Evolutionary conservation across 2,113 vertebrate genomes (phyloP).

Genomic region (Fukomys damarensis): DNA sequence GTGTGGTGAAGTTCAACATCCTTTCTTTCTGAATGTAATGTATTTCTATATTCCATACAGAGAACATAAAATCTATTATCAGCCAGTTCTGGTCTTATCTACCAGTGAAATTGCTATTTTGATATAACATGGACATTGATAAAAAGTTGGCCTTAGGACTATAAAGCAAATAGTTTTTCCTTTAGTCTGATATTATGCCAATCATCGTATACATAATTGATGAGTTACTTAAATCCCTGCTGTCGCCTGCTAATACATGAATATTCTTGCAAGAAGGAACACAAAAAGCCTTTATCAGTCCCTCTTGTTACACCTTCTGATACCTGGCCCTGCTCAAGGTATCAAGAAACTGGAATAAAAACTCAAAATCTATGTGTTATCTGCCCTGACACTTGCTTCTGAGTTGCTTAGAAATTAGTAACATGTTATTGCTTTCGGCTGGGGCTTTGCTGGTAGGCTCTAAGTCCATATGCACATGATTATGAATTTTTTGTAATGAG

Average conservation of each 20-base stretch:
- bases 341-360: not conserved
- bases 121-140: not conserved
- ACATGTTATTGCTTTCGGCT: not conserved
- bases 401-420: conserved; percentile 45
- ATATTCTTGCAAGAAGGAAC: not conserved
- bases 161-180: not conserved
- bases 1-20: not conserved
- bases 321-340: not conserved
- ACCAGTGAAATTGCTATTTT: not conserved
- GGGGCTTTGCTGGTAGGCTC: not conserved
- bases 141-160: not conserved
- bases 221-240: not conserved
- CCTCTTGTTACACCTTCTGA: not conserved
- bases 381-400: conserved; percentile 15
- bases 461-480: not conserved
- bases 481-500: conserved; percentile 67
- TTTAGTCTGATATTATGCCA: not conserved
- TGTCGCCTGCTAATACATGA: not conserved
- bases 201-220: not conserved
- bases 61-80: not conserved
- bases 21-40: not conserved
- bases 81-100: not conserved
- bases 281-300: not conserved
- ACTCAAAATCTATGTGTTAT: accelerated
- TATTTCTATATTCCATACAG: not conserved